phyloP scores from a whole-genome alignment of 2,797 vertebrate species.

The Argentina silus region DNA sequence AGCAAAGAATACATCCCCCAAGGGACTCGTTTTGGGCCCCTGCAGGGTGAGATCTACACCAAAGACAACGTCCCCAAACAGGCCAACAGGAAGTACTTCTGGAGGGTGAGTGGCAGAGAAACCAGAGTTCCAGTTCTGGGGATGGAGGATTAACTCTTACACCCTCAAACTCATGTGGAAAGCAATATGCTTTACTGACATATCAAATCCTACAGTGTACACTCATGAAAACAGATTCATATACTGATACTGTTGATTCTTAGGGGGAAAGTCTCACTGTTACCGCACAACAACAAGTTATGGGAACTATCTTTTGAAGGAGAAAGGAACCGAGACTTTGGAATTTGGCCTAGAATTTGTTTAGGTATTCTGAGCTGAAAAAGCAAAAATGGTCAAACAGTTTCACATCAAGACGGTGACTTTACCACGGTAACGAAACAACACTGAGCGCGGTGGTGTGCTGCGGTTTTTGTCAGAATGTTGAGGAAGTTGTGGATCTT shows the following conservation, averaged over 20 bases:
- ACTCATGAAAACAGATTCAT: not conserved
- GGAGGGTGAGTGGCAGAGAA: constrained; percentile 85
- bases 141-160: no score
- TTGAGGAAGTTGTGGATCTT: constrained; percentile 49
- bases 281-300: not conserved
- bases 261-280: not conserved
- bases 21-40: constrained; percentile 79
- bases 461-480: constrained; percentile 54
- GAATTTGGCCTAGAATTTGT: not conserved
- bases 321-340: not conserved
- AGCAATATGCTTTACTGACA: no score
- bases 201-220: no score
- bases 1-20: constrained; percentile 84
- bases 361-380: constrained; percentile 16
- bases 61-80: constrained; percentile 77
- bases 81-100: constrained; percentile 82
- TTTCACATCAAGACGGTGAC: constrained; percentile 44
- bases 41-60: constrained; percentile 79
- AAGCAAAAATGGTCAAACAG: constrained; percentile 25
- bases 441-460: not conserved
- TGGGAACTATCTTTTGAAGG: not conserved
- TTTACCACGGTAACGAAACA: constrained; percentile 41
- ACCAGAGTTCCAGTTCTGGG: no score
- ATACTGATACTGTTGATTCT: not conserved
- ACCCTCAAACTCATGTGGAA: no score